These are phyloP conservation scores for Scleropages formosus DNA, from an alignment of 2,797 vertebrate genomes.

Conservation along the genomic window DNA sequence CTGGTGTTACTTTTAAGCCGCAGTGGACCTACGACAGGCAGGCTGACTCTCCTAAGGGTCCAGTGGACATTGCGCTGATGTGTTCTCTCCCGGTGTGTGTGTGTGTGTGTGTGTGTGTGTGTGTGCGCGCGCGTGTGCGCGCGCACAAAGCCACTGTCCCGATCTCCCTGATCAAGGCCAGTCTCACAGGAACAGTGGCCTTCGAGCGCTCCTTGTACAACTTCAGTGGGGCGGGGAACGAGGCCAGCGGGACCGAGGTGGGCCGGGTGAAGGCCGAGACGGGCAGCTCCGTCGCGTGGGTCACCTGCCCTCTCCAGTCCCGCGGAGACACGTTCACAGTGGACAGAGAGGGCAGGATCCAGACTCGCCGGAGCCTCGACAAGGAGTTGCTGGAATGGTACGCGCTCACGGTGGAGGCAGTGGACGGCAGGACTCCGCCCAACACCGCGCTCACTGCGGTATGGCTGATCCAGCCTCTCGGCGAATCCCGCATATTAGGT, in stretches of 20 bases:
- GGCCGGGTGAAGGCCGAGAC: constrained; percentile 60
- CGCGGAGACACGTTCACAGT: constrained; percentile 63
- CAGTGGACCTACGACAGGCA: no score
- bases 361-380: constrained; percentile 52
- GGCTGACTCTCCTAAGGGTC: no score
- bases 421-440: constrained; percentile 63
- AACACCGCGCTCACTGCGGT: constrained; percentile 64
- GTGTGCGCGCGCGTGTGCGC: no score
- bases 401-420: constrained; percentile 64
- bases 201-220: constrained; percentile 66
- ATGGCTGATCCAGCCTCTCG: constrained; percentile 25
- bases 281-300: constrained; percentile 47
- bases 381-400: constrained; percentile 62
- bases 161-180: constrained; percentile 53
- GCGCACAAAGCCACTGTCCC: constrained; percentile 58
- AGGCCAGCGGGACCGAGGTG: constrained; percentile 43
- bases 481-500: no score
- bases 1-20: no score
- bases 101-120: constrained; percentile 30
- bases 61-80: neutral
- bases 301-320: constrained; percentile 60
- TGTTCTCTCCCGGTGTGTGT: constrained; percentile 11
- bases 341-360: constrained; percentile 52
- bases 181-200: constrained; percentile 49
- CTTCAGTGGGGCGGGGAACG: constrained; percentile 64